Conservation (phyloP, 2,888 invertebrate genomes). For the Pseudococcus longispinus region DNA sequence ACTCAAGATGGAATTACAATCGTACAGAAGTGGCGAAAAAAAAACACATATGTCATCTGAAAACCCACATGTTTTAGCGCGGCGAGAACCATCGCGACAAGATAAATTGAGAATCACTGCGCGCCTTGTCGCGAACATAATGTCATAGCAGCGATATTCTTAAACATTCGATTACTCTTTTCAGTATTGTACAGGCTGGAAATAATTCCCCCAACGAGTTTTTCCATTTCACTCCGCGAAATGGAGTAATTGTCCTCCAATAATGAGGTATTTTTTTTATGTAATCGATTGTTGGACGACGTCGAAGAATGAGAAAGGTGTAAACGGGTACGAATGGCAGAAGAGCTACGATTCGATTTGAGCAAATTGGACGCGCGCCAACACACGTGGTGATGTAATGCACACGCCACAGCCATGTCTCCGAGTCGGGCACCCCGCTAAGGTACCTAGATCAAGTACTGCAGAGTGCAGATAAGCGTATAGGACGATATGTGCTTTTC, state of each 20-base stretch:
- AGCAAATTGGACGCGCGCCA: neutral
- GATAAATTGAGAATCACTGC: conserved; percentile 35
- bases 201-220: conserved; percentile 3
- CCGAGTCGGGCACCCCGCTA: neutral
- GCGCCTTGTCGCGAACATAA: neutral
- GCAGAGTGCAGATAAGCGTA: neutral
- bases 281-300: conserved; percentile 29
- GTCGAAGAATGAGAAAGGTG: neutral
- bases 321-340: conserved; percentile 13
- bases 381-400: conserved; percentile 6
- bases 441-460: neutral
- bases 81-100: neutral
- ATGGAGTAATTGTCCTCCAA: conserved; percentile 37
- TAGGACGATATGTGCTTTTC: neutral
- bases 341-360: conserved; percentile 21
- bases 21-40: neutral
- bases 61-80: neutral
- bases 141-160: conserved; percentile 7
- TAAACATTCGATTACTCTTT: conserved; percentile 24
- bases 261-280: conserved; percentile 32
- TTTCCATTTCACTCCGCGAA: conserved; percentile 14
- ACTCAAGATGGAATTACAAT: neutral
- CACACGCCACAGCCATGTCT: neutral
- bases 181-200: conserved; percentile 10
- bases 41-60: neutral